Percentiles rank a stretch among this genome's conserved stretches.
Evolutionary conservation across 1,140 invertebrate genomes (phyloP).

Genomic region (Arctopsyche grandis): DNA sequence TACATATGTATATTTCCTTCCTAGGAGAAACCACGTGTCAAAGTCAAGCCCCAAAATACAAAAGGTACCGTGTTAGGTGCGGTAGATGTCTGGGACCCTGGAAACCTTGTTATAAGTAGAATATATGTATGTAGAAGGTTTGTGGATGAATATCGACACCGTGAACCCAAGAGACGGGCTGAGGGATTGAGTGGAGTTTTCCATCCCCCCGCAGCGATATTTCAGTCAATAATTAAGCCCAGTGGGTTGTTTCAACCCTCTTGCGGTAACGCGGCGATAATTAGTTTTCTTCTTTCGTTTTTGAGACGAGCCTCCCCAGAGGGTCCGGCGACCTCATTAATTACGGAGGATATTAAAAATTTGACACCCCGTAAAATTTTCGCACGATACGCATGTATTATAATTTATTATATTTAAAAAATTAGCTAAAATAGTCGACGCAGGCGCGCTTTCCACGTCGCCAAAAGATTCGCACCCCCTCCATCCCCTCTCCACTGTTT

Average conservation of each 20-base stretch:
- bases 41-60: no score
- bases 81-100: no score
- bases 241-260: not conserved
- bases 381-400: not conserved
- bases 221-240: slow-evolving; percentile 25
- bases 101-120: no score
- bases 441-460: not conserved
- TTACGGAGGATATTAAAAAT: slow-evolving; percentile 13
- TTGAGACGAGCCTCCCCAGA: not conserved
- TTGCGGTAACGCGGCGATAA: slow-evolving; percentile 23
- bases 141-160: slow-evolving; percentile 3
- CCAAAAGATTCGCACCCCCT: not conserved
- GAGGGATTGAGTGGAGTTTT: not conserved
- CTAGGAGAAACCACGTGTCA: no score
- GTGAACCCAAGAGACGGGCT: not conserved
- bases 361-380: not conserved
- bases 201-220: not conserved
- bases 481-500: not conserved
- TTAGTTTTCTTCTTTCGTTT: slow-evolving; percentile 29
- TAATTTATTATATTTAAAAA: no score
- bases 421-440: not conserved
- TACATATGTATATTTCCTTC: no score
- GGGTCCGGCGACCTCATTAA: not conserved
- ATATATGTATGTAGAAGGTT: no score
- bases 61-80: no score